Conservation (phyloP, 92 coral and sea anemone species). For the Palythoa heliodiscus region DNA sequence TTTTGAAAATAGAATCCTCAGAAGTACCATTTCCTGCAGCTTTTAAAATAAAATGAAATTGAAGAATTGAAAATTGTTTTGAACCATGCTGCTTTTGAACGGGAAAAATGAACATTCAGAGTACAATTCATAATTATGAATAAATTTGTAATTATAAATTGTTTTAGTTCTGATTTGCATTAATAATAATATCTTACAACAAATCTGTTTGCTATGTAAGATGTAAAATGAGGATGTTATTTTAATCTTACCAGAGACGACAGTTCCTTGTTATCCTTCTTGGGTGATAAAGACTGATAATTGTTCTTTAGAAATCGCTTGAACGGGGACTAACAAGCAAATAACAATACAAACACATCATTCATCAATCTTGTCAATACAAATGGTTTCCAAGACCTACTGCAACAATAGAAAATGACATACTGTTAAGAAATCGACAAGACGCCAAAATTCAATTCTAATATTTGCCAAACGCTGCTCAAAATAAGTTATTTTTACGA, state of each 20-base stretch:
- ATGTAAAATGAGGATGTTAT: background rate
- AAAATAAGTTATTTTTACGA: background rate
- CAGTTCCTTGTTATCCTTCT: slow-evolving; percentile 73
- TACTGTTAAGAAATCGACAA: no score
- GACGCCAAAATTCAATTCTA: background rate
- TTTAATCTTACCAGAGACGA: slow-evolving; percentile 79
- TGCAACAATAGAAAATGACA: no score
- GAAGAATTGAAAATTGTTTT: no score
- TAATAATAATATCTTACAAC: no score
- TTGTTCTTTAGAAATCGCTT: slow-evolving; percentile 90
- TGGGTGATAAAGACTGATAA: slow-evolving; percentile 85
- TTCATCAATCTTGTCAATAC: background rate
- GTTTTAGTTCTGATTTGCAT: no score
- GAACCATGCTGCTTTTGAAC: no score
- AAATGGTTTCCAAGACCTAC: background rate
- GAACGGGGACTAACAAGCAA: slow-evolving; percentile 80
- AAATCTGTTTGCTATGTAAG: background rate
- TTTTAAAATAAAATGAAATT: no score
- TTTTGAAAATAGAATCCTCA: no score
- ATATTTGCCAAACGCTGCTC: background rate
- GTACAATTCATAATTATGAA: no score
- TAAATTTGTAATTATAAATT: no score
- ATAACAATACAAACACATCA: background rate
- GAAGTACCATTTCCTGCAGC: no score
- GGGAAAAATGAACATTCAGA: no score